phyloP scores from a whole-genome alignment of 2,113 vertebrate species.

The Ammodytes marinus region DNA sequence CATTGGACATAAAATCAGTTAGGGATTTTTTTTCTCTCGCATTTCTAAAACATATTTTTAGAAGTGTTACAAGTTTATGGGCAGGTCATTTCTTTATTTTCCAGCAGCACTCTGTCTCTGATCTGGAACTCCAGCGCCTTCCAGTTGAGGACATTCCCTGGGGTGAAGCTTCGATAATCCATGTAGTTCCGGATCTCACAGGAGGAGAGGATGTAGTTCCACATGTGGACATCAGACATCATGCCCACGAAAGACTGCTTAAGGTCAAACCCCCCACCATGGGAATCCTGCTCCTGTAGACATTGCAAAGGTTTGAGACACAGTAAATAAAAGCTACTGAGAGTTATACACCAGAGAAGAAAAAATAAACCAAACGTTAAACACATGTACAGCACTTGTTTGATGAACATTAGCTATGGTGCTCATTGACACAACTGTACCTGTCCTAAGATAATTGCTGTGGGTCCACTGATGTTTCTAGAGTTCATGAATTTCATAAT shows the following conservation, averaged over 20 bases:
- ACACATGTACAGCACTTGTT: not conserved
- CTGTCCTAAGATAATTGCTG: constrained; percentile 73
- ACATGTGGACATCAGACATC: constrained; percentile 79
- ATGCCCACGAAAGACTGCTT: constrained; percentile 73
- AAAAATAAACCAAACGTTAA: not conserved
- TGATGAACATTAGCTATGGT: not conserved
- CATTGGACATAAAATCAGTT: no score
- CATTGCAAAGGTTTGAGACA: not conserved
- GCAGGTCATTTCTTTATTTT: constrained; percentile 38
- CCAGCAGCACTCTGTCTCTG: constrained; percentile 45
- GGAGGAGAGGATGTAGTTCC: constrained; percentile 70
- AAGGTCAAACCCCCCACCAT: constrained; percentile 59
- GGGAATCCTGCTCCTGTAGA: constrained; percentile 71
- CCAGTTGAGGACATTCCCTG: constrained; percentile 79
- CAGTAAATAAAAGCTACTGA: not conserved
- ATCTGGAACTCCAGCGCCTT: constrained; percentile 54
- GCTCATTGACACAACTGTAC: constrained; percentile 20
- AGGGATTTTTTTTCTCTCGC: no score
- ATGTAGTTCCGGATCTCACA: constrained; percentile 66
- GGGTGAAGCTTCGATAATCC: constrained; percentile 52
- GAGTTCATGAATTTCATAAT: constrained; percentile 14
- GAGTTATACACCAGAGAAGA: not conserved
- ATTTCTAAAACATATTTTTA: no score
- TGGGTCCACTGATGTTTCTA: constrained; percentile 17
- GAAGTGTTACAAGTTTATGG: constrained; percentile 13